Percentiles rank a stretch among this genome's conserved stretches.
Conservation (phyloP, 2,888 invertebrate genomes). For the Erynnis tages region DNA sequence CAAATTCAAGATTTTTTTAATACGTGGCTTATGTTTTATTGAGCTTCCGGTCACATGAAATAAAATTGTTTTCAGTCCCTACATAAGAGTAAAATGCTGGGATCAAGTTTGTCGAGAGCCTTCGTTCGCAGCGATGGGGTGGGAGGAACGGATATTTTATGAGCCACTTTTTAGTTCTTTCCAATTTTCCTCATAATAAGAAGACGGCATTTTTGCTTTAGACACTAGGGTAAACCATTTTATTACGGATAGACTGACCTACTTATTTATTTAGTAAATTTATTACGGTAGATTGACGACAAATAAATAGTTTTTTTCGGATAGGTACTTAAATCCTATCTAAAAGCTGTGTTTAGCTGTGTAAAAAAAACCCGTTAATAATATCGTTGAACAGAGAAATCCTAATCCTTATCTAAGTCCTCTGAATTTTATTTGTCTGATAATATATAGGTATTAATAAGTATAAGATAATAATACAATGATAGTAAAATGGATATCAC, state of each 20-base stretch:
- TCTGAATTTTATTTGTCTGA: too few relatives aligned
- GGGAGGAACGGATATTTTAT: slow-evolving; percentile 35
- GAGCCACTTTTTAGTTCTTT: slow-evolving; percentile 40
- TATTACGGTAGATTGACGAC: not conserved
- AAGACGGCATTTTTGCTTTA: slow-evolving; percentile 23
- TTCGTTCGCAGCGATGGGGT: slow-evolving; percentile 26
- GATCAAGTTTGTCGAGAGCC: slow-evolving; percentile 14
- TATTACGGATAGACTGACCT: slow-evolving; percentile 6
- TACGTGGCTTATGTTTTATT: too few relatives aligned
- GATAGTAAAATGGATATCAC: too few relatives aligned
- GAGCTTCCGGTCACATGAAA: slow-evolving; percentile 30
- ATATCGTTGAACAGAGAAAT: too few relatives aligned
- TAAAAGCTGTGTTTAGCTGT: too few relatives aligned
- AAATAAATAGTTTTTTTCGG: too few relatives aligned
- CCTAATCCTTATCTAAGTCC: too few relatives aligned
- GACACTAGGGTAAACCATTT: not conserved
- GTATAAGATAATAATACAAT: too few relatives aligned
- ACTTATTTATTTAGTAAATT: not conserved
- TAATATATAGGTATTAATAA: too few relatives aligned
- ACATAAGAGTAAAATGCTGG: slow-evolving; percentile 23
- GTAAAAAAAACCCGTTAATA: too few relatives aligned
- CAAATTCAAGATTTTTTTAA: too few relatives aligned
- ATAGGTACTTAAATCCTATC: too few relatives aligned
- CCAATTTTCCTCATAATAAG: slow-evolving; percentile 38
- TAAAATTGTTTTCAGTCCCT: slow-evolving; percentile 30